Evolutionary conservation across 1,140 invertebrate species (phyloP).

Genomic region (Cheumatopsyche charites): DNA sequence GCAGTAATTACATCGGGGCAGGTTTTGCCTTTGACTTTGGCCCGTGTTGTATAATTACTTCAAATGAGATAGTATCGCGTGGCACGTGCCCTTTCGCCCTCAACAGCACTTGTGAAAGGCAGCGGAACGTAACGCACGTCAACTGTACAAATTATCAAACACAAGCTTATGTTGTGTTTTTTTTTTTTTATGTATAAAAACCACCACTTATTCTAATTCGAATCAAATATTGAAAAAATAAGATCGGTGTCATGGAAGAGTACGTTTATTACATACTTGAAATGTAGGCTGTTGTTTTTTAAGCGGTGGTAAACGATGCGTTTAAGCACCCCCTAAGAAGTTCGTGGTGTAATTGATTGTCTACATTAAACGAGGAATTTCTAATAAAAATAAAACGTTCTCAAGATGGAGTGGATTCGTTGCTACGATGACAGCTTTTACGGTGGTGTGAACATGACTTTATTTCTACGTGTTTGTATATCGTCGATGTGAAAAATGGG

Average conservation of each 20-base stretch:
- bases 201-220: too few species aligned
- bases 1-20: slow-evolving; percentile 19
- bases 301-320: slow-evolving; percentile 16
- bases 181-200: too few species aligned
- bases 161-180: too few species aligned
- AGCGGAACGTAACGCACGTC: slow-evolving; percentile 24
- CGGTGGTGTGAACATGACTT: slow-evolving; percentile 2
- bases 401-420: neutral
- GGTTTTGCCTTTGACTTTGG: slow-evolving; percentile 6
- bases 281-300: too few species aligned
- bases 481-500: neutral
- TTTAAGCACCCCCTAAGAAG: slow-evolving; percentile 17
- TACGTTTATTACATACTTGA: too few species aligned
- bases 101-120: neutral
- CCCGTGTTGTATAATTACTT: slow-evolving; percentile 15
- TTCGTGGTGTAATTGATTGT: slow-evolving; percentile 26
- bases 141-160: neutral
- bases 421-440: slow-evolving; percentile 26
- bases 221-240: too few species aligned
- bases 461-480: neutral
- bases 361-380: slow-evolving; percentile 21
- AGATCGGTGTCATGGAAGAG: too few species aligned
- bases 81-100: slow-evolving; percentile 17
- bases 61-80: slow-evolving; percentile 16
- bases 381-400: neutral